Conservation (phyloP, 2,797 vertebrate species). For the Ateles fusciceps region DNA sequence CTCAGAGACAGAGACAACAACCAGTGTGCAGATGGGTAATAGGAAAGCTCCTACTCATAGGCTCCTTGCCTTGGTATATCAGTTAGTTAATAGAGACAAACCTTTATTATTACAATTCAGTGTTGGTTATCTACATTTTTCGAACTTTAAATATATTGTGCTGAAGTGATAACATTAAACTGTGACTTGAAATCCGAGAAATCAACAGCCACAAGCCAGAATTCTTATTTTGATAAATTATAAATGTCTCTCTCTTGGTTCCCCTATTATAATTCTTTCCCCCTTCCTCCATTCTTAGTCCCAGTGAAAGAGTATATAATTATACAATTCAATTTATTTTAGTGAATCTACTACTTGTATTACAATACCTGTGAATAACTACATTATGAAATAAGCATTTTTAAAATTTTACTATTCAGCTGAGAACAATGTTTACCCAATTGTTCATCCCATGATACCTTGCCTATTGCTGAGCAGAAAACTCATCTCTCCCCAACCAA, state of each 20-base stretch:
- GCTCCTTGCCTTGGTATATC: background rate
- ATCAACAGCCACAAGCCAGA: background rate
- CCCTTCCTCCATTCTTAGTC: background rate
- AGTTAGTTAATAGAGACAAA: background rate
- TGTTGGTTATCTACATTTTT: background rate
- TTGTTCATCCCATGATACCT: background rate
- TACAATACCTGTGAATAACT: background rate
- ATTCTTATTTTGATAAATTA: background rate
- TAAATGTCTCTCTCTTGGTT: background rate
- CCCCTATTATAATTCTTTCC: background rate
- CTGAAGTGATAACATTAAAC: background rate
- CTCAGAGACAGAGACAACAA: background rate
- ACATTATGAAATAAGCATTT: background rate
- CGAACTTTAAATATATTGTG: background rate
- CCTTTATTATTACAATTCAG: background rate
- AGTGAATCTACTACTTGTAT: background rate
- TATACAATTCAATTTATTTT: background rate
- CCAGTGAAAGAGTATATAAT: background rate
- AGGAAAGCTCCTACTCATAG: background rate
- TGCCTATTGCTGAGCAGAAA: slow-evolving; percentile 4
- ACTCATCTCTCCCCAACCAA: background rate
- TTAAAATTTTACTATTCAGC: background rate
- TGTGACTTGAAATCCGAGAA: background rate
- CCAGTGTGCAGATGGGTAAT: background rate
- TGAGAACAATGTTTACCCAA: background rate